Conservation (phyloP, 92 coral and sea anemone species). For the Scolanthus callimorphus region DNA sequence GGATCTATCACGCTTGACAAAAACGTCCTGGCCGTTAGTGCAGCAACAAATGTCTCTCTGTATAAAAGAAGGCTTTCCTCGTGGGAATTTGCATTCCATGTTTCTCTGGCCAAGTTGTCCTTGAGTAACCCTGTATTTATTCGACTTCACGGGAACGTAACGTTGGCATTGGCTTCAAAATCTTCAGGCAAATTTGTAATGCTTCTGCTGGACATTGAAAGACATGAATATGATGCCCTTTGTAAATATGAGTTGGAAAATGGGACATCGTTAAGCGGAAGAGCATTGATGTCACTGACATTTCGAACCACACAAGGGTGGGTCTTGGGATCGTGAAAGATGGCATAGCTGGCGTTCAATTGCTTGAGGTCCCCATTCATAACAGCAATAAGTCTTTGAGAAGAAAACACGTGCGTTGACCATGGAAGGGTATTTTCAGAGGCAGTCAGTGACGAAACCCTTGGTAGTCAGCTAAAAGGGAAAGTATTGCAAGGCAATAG, state of each 20-base stretch:
- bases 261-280: not conserved
- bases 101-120: not conserved
- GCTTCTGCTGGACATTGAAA: not conserved
- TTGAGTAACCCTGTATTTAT: not conserved
- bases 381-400: not conserved
- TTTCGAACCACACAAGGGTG: not conserved
- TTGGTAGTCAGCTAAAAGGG: too few species aligned
- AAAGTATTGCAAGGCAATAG: too few species aligned
- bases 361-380: not conserved
- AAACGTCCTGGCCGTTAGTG: not conserved
- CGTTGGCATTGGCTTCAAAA: not conserved
- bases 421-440: slow-evolving; percentile 36
- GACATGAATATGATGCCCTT: not conserved
- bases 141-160: not conserved
- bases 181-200: not conserved
- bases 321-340: not conserved
- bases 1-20: not conserved
- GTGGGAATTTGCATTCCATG: not conserved
- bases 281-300: not conserved
- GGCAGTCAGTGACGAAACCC: too few species aligned
- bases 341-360: not conserved
- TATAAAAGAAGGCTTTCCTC: too few species aligned
- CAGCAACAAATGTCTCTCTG: not conserved
- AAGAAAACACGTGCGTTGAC: slow-evolving; percentile 7
- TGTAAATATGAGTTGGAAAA: not conserved